Evolutionary conservation across 2,888 invertebrate species (phyloP), one percentile per base, ranked within the genome.

Genomic region (Hoplodrina ambigua): DNA sequence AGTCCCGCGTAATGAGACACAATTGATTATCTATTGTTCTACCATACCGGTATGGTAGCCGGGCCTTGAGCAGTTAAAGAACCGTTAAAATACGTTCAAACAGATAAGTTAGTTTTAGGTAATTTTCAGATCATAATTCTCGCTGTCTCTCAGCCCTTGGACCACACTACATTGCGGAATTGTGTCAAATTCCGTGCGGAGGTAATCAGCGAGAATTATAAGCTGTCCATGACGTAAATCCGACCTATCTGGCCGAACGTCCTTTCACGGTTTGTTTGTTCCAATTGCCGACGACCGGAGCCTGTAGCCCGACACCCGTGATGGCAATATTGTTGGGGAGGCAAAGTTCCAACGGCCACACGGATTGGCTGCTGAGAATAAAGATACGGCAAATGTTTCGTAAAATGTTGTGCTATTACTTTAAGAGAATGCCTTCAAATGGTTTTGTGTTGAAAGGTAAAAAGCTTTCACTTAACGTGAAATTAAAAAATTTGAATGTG

Each of bases 181-280:
- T 79, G 81, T 85, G 86, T 86, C 79, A 87, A 87, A 87, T 86
- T 83, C 85, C 83, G 85, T 80, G 79, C 83, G 86, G 83, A 83
- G 83, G 87, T 87, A 88, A 90, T 90, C 87, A 86, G 81, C 76
- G 74, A 76, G 81, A 85, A 87, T 89, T 88, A 89, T 88, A 89
- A 87, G 87, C 87, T 87, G 87, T 84, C 87, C 86, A 84, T 80
- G 83, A 75, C 81, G 83, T 78, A 85, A 85, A 85, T 86, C 86
- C 86, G 78, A 74, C 81, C 76, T 75, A 73, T 72, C 78, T 79
- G 58, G 74, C 57, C 71, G 60, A 55, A 6, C 68, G 83, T 79
- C 82, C 78, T 85, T 88, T 84, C 84, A 83, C 78, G 81, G 77
- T 75, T 83, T 87, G 85, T 86, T 85, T 86, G 81, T 74, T 78